Evolutionary conservation across 2,888 invertebrate genomes (phyloP).

Genomic region (Chrysopilus asiliformis): DNA sequence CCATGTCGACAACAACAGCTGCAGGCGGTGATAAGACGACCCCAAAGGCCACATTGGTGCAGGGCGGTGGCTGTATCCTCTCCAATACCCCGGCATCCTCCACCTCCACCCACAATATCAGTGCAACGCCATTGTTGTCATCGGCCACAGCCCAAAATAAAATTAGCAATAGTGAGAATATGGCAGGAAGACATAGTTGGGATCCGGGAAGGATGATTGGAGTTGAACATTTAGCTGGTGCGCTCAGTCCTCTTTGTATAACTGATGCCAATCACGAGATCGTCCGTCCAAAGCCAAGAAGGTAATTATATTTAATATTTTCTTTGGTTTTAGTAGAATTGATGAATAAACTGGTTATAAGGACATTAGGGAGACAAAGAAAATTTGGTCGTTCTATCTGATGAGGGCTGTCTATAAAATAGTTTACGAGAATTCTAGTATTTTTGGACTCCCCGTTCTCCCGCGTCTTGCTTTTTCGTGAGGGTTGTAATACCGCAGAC

Average conservation of each 20-base stretch:
- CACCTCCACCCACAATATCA: too few relatives aligned
- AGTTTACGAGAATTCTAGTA: too few relatives aligned
- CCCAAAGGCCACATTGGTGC: not conserved
- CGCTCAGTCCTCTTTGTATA: slow-evolving; percentile 50
- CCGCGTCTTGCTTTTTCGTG: too few relatives aligned
- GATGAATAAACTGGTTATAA: too few relatives aligned
- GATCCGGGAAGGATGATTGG: slow-evolving; percentile 35
- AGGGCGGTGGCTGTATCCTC: too few relatives aligned
- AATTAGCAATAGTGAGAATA: slow-evolving; percentile 1
- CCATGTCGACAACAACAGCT: slow-evolving; percentile 6
- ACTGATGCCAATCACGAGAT: slow-evolving; percentile 72
- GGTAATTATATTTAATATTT: slow-evolving; percentile 44
- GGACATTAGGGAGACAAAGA: too few relatives aligned
- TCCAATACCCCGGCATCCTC: too few relatives aligned
- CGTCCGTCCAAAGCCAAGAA: slow-evolving; percentile 70
- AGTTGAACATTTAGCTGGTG: slow-evolving; percentile 46
- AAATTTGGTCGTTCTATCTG: too few relatives aligned
- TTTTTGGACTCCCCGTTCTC: too few relatives aligned
- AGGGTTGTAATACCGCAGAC: too few relatives aligned
- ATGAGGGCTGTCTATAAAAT: too few relatives aligned
- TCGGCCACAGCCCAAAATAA: not conserved
- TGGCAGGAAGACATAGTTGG: slow-evolving; percentile 33
- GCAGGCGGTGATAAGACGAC: slow-evolving; percentile 1
- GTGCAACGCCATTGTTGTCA: not conserved
- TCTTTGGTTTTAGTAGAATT: not conserved